A percentile compares a stretch with the other conserved stretches of the same genome.
phyloP scores from a whole-genome alignment of 1,140 invertebrate genomes.

The Drosophila mayri region DNA sequence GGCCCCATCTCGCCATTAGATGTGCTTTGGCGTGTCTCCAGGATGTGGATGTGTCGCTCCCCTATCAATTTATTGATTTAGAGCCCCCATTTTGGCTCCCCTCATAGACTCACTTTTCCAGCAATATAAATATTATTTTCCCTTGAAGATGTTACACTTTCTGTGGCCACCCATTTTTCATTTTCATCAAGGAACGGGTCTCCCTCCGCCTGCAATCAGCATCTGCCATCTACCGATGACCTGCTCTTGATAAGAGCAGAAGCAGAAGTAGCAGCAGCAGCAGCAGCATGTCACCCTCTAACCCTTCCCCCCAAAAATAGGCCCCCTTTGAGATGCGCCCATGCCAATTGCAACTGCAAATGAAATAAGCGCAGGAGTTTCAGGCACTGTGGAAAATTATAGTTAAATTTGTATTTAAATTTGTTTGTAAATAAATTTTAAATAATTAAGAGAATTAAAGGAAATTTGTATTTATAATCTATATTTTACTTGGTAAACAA shows the following conservation, averaged over 20 bases:
- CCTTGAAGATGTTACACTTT: slow-evolving; percentile 63
- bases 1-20: slow-evolving; percentile 10
- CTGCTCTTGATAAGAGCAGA: slow-evolving; percentile 73
- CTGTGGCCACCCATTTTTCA: slow-evolving; percentile 48
- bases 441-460: background rate
- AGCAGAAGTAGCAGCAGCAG: slow-evolving; percentile 7
- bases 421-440: background rate
- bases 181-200: slow-evolving; percentile 1
- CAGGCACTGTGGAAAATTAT: slow-evolving; percentile 1
- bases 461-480: no score
- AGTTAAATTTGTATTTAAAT: no score
- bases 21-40: slow-evolving; percentile 21
- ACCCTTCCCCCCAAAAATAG: background rate
- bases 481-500: background rate
- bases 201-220: slow-evolving; percentile 40
- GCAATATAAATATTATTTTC: slow-evolving; percentile 42
- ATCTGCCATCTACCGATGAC: slow-evolving; percentile 63
- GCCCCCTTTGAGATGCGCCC: slow-evolving; percentile 11
- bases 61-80: slow-evolving; percentile 43
- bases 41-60: slow-evolving; percentile 40
- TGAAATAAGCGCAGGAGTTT: slow-evolving; percentile 58
- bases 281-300: slow-evolving; percentile 6
- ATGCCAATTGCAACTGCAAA: slow-evolving; percentile 66
- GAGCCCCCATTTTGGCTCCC: slow-evolving; percentile 11
- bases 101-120: slow-evolving; percentile 1